Evolutionary conservation across 2,888 invertebrate species (phyloP).

Genomic region (Callyntrura sp.): DNA sequence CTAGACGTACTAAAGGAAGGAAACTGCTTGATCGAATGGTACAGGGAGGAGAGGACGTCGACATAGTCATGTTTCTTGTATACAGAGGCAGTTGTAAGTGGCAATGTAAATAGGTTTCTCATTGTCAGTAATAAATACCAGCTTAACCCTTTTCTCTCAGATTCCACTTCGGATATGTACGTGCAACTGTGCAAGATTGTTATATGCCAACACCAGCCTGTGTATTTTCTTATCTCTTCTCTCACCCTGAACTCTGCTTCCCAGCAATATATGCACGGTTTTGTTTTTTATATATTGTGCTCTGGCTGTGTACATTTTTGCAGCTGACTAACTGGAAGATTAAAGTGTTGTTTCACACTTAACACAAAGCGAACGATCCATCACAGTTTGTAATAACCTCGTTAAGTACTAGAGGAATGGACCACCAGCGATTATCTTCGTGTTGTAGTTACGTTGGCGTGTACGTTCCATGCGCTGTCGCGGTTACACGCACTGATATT

Average conservation of each 20-base stretch:
- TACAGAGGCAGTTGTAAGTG: too few species aligned
- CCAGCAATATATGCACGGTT: not conserved
- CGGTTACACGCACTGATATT: not conserved
- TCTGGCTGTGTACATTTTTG: not conserved
- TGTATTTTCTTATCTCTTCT: not conserved
- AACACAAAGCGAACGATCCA: not conserved
- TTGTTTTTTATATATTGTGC: not conserved
- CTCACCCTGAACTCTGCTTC: not conserved
- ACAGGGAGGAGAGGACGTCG: too few species aligned
- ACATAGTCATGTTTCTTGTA: too few species aligned
- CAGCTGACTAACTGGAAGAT: conserved; percentile 34
- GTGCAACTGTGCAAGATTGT: not conserved
- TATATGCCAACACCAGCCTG: not conserved
- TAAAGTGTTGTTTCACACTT: not conserved
- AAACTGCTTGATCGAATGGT: too few species aligned
- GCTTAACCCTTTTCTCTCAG: not conserved
- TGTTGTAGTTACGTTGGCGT: not conserved
- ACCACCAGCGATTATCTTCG: not conserved
- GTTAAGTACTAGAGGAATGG: not conserved
- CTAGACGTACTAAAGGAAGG: too few species aligned
- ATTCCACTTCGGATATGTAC: not conserved
- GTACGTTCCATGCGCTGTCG: not conserved
- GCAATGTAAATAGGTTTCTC: too few species aligned
- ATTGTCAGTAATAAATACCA: too few species aligned
- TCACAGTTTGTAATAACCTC: not conserved